Base-by-base conservation (phyloP, 2,113 vertebrate genomes). In the Fukomys damarensis region DNA sequence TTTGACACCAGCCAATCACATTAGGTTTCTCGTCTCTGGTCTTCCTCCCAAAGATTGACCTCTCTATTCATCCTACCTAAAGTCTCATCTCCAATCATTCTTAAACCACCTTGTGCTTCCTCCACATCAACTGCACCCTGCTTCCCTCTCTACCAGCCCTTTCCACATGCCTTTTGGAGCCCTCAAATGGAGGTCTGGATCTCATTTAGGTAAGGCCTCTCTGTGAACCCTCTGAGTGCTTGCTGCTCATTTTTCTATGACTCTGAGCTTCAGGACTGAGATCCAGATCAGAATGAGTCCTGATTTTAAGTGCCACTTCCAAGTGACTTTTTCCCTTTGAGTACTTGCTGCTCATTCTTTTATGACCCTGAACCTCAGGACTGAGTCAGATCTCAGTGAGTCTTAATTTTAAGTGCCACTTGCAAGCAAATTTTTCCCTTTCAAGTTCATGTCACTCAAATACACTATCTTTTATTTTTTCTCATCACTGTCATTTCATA, bases 301-400 rank as follows among this genome's bases (percentile, higher is more conserved):
- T 80, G 74, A 91, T 80, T 86, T 95, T 89, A 86, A 80, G 41
- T 82, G 43, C 35, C 54, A 91, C 35, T 91, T 91, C 41, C 38
- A 77, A 90, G 20, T 68, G 1, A 56, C 66, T 49, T 17, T 89
- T 94, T 76, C 30, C 24, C 72, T 61, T 86, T 61, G 68, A 63
- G 72, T 86, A 91, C n/a, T 86, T 86, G 43, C 43, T 74, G 22
- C 38, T 65, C 58, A 54, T 81, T 82, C 43, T 87, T 83, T 35
- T 54, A 43, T 59, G 58, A 30, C 58, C 56, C 46, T 56, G 84
- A 87, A 94, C 35, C 87, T 24, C 28, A 87, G 41, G 88, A 59
- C 35, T 87, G n/a, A 28, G 46, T 63, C 65, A 74, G 32, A 58
- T 86, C 30, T 86, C 30, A 91, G 46, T 65, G 91, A 91, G 35